These are phyloP conservation scores for Saimiri boliviensis DNA, from an alignment of 2,113 vertebrate species.

Conservation along the genomic window DNA sequence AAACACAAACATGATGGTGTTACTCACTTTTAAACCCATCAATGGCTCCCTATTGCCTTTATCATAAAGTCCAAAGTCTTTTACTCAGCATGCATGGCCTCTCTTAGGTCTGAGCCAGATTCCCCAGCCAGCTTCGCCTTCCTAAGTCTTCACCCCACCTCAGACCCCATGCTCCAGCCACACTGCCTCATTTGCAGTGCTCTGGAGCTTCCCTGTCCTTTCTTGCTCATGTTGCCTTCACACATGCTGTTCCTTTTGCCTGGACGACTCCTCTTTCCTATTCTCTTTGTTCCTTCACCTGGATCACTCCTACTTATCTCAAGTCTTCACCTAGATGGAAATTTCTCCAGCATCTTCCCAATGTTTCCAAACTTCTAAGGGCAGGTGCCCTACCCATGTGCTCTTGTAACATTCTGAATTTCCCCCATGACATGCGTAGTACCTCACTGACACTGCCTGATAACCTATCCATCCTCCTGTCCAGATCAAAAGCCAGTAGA, in stretches of 20 bases:
- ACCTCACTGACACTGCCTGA: background rate
- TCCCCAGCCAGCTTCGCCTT: background rate
- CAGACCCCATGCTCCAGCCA: background rate
- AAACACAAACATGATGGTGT: background rate
- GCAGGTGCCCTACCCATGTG: background rate
- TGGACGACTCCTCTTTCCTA: background rate
- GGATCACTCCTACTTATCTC: background rate
- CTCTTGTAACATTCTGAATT: background rate
- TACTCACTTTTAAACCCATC: background rate
- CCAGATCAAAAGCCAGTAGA: background rate
- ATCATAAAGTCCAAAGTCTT: background rate
- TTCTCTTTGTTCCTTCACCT: background rate
- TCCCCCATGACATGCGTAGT: rapidly evolving
- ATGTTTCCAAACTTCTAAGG: background rate
- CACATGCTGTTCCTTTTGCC: rapidly evolving
- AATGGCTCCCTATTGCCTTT: background rate
- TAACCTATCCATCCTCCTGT: background rate
- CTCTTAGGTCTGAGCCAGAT: no score
- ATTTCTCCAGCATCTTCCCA: background rate
- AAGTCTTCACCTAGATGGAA: background rate
- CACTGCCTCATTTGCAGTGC: no score
- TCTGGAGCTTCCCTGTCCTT: background rate
- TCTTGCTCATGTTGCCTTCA: background rate
- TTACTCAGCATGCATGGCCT: background rate
- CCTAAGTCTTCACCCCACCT: rapidly evolving